Evolutionary conservation across 2,888 invertebrate genomes (phyloP), one percentile per base, ranked within the genome.

Genomic region (Leptopilina myrica): DNA sequence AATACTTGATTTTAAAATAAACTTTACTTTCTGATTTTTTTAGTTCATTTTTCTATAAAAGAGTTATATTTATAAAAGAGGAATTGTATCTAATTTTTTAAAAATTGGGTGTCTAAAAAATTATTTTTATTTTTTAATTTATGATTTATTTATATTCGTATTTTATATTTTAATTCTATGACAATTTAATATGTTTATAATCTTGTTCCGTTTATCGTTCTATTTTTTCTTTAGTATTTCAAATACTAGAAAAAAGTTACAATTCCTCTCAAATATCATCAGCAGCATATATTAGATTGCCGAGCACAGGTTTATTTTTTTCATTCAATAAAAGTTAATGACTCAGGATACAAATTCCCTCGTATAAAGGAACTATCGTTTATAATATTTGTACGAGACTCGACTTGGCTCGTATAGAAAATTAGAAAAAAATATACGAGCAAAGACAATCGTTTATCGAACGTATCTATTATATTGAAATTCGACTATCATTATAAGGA

Each of bases 381-480:
- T 33, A 33, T 33, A 33, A 67, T 49, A 67, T 20, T 67, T 66
- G 43, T 43, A 66, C 46, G 43, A 66, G 66, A 46, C 64, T 33
- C 20, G 40, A 40, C 43, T 66, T 67, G 49, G 20, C 67, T 20
- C 67, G 67, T 20, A 11, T 67, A 26, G 69, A 69, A 69, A 67
- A 53, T 73, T 49, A 12, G 49, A 49, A 49, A n/a, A 73, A 69
- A 20, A 26, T 56, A 56, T 12, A 56, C 56, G 69, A 69, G 69
- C 69, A 69, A 69, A 69, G 69, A 69, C 53, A 69, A 73, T 49
- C 20, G 12, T 9, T 53, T 56, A 56, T 73, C 73, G 56, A 73
- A 73, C 73, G 73, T 56, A 73, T 53, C 73, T 56, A 69, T 66
- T 73, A 73, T 56, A 73, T 56, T 33, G 56, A 73, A 33, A 56